phyloP scores from a whole-genome alignment of 2,888 invertebrate species.

The Dicranocentrus wangi region DNA sequence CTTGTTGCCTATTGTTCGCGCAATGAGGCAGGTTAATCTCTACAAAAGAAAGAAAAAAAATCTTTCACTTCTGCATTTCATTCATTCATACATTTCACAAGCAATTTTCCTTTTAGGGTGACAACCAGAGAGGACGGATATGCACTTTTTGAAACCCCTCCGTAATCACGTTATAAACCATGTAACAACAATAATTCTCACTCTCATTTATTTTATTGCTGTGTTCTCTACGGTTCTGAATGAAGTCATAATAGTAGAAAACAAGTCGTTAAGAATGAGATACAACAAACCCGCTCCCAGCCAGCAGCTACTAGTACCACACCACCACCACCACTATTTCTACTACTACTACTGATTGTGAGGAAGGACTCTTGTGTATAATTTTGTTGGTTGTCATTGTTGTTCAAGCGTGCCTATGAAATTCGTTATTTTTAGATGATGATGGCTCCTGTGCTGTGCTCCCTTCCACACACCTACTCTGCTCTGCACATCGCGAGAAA shows the following conservation, averaged over 20 bases:
- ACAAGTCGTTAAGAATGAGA: conserved; percentile 38
- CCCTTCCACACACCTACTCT: background rate
- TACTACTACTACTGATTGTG: too few species aligned
- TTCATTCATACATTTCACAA: background rate
- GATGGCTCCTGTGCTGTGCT: too few species aligned
- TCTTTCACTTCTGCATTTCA: too few species aligned
- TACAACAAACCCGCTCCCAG: conserved; percentile 34
- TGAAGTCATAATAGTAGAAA: conserved; percentile 50
- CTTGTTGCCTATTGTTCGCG: too few species aligned
- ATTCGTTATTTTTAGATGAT: conserved; percentile 46
- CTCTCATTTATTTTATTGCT: conserved; percentile 39
- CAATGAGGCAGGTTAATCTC: too few species aligned
- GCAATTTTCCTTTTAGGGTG: background rate
- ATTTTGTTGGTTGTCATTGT: conserved; percentile 14
- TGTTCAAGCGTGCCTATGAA: conserved; percentile 10
- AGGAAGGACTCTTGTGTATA: background rate
- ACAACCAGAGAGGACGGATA: conserved; percentile 31
- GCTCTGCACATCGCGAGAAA: background rate
- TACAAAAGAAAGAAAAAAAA: too few species aligned
- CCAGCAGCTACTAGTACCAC: conserved; percentile 22
- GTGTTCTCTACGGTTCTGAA: conserved; percentile 9
- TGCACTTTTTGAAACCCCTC: conserved; percentile 29
- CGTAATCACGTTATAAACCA: conserved; percentile 31
- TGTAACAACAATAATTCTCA: conserved; percentile 50
- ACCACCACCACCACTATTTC: too few species aligned